Base-by-base conservation (phyloP, 2,888 invertebrate genomes). In the Cephus pulcher region DNA sequence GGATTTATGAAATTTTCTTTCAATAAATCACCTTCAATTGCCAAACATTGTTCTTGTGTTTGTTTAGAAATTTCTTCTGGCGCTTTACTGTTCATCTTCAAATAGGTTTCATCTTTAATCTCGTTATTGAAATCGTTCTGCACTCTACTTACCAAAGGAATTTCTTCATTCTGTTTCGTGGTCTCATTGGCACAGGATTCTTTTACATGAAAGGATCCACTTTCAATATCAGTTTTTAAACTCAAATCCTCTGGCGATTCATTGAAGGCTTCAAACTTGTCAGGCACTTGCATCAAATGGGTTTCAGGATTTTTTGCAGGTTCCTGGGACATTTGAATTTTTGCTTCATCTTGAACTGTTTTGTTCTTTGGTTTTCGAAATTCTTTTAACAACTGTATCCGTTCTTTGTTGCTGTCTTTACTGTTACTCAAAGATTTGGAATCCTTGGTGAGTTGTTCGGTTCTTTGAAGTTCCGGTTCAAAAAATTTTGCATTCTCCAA, bases 341-440 rank as follows among this genome's bases (percentile, higher is more conserved):
- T 15, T 6, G 34, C 37, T 34, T 68, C 12, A n/a, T 71, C 56
- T 23, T 9, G 9, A 56, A 56, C 56, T 23, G 23, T 23, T 56
- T 56, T 56, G 6, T 56, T 56, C 56, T 56, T 56, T 56, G 9
- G 15, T 70, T 78, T 86, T 37, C 83, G 82, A 23, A 87, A 88
- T 74, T 89, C 85, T 37, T 80, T 83, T 23, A 89, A 69, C 12
- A 87, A 73, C 6, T 84, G 79, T 34, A 83, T 77, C 30, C 85
- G 84, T 71, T 86, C 84, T 4, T 82, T 77, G 73, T 74, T 79
- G 69, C 32, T 79, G 76, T 32, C 74, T 75, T 37, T 83, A 80
- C 30, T 78, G 80, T 69, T 78, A 81, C 35, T 79, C 79, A 76
- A 79, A 37, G 75, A 75, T 76, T 70, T 56, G 1, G 23, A 56